These are phyloP conservation scores for Garrulus glandarius DNA, from an alignment of 2,797 vertebrate genomes.

Conservation along the genomic window DNA sequence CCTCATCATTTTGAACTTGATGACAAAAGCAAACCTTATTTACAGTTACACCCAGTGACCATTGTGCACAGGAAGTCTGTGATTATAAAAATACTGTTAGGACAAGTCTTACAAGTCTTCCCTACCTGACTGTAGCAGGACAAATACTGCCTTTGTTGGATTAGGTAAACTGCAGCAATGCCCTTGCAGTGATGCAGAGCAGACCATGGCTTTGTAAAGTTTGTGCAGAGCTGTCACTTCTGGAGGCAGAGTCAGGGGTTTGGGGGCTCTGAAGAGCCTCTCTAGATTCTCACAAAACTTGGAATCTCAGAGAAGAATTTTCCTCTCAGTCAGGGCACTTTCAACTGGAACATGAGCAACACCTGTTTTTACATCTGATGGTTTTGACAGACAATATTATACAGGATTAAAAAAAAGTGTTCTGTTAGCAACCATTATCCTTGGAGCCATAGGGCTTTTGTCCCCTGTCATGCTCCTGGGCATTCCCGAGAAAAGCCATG, in stretches of 20 bases:
- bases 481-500: not conserved
- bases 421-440: not conserved
- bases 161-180: not conserved
- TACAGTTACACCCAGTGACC: constrained; percentile 9
- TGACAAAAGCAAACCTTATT: not conserved
- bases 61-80: not conserved
- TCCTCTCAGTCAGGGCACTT: not conserved
- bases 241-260: not conserved
- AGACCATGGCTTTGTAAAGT: not conserved
- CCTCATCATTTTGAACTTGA: not conserved
- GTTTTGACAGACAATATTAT: not conserved
- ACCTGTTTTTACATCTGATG: not conserved
- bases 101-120: not conserved
- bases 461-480: too few relatives aligned
- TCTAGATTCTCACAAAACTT: not conserved
- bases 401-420: not conserved
- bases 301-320: not conserved
- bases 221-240: not conserved
- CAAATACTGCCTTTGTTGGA: not conserved
- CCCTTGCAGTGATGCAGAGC: not conserved
- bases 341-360: fast-evolving
- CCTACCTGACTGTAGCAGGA: not conserved
- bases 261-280: not conserved
- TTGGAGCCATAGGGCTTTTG: not conserved
- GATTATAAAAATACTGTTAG: not conserved